Evolutionary conservation across 2,888 invertebrate species (phyloP), one percentile per base, ranked within the genome.

Genomic region (Macaria liturata): DNA sequence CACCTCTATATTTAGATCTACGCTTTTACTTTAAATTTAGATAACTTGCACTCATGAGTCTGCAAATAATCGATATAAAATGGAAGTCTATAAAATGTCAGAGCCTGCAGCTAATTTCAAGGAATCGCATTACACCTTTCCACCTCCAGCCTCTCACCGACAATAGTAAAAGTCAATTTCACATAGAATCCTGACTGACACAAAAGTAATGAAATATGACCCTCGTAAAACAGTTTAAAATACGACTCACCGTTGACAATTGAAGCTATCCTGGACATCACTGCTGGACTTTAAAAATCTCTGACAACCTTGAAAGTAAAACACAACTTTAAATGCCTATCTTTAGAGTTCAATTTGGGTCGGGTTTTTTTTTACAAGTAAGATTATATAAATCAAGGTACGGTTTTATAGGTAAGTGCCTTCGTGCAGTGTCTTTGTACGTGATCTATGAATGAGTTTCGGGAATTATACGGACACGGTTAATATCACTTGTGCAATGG

Each of bases 361-460:
- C 42, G 4, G 3, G 4, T 2, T 37, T 37, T 52, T 58, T 57
- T 20, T 20, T 20, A 20, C 34, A 31, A 20, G 57, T 51, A 57
- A 62, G 66, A 9, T 9, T 32, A 71, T 69, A 77, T 75, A 79
- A 79, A 78, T 71, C 71, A 72, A 69, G 56, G 60, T 64, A 49
- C 64, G 57, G 52, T 47, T 76, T 73, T 77, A 78, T 72, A 68
- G 71, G 69, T 80, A 82, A 80, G 80, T 82, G 71, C 74, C 74
- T 70, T 75, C 74, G 73, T 77, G 57, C 58, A 49, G 53, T 81
- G 75, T 83, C 68, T 69, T 75, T 74, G 74, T 76, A 69, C 83
- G 82, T 84, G 81, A 80, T 82, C 80, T 79, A 84, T 88, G 87
- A 90, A 90, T 89, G 83, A 77, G 74, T 78, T 83, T 83, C 56